phyloP scores from a whole-genome alignment of 2,113 vertebrate genomes.

The Pavo muticus region DNA sequence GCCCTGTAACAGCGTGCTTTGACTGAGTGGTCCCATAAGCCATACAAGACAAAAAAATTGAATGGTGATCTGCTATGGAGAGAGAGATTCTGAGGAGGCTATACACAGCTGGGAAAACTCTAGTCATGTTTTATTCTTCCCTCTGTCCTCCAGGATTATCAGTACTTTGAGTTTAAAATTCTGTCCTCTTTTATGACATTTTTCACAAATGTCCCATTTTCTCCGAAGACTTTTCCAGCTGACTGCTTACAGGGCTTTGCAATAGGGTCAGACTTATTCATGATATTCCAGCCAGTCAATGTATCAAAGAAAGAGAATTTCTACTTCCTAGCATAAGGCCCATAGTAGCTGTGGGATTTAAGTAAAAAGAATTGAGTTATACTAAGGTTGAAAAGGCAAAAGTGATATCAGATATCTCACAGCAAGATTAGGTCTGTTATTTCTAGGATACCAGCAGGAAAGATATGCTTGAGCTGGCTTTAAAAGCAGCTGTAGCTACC shows the following conservation, averaged over 20 bases:
- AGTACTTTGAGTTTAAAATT: neutral
- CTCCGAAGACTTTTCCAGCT: neutral
- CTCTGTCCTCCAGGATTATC: neutral
- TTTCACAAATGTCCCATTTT: neutral
- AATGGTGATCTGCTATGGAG: neutral
- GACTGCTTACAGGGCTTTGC: neutral
- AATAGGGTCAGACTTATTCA: neutral
- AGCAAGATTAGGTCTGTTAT: neutral
- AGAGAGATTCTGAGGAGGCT: neutral
- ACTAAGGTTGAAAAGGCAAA: neutral
- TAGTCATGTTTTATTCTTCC: neutral
- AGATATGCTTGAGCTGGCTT: neutral
- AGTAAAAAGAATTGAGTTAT: neutral
- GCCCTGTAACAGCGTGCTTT: neutral
- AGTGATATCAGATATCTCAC: neutral
- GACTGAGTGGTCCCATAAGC: neutral
- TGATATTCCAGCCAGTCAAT: fast-evolving
- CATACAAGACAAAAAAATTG: neutral
- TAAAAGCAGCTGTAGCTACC: neutral
- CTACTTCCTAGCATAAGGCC: neutral
- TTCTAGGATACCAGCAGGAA: neutral
- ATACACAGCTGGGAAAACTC: neutral
- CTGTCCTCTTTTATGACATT: neutral
- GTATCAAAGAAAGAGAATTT: neutral
- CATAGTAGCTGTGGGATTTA: neutral